phyloP scores from a whole-genome alignment of 2,888 invertebrate species.

The Odontothrips loti region DNA sequence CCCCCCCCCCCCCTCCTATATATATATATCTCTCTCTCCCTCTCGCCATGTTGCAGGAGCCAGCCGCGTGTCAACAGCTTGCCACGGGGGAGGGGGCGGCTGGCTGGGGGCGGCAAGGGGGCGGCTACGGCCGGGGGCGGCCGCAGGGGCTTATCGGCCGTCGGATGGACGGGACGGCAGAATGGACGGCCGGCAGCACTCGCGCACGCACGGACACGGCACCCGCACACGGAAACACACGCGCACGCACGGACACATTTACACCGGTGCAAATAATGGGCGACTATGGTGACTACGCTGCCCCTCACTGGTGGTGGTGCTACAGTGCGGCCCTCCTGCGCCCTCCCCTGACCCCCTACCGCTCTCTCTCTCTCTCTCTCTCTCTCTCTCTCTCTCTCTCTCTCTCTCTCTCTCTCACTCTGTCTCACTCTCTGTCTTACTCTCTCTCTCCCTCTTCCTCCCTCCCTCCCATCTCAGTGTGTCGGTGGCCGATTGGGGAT shows the following conservation, averaged over 20 bases:
- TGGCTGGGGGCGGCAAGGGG: not conserved
- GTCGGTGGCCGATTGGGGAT: too few relatives aligned
- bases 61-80: too few relatives aligned
- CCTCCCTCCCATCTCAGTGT: not conserved
- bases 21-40: too few relatives aligned
- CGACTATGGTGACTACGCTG: not conserved
- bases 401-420: conserved; percentile 26
- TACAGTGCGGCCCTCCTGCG: not conserved
- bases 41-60: too few relatives aligned
- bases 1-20: too few relatives aligned
- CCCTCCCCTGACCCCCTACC: not conserved
- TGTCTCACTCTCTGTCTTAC: not conserved
- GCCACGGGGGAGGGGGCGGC: not conserved
- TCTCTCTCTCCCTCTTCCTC: conserved; percentile 12
- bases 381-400: conserved; percentile 28
- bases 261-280: not conserved
- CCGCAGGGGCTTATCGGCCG: not conserved
- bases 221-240: not conserved
- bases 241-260: not conserved
- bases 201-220: not conserved
- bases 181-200: not conserved
- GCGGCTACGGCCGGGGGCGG: not conserved
- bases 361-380: conserved; percentile 1
- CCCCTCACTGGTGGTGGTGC: too few relatives aligned
- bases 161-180: not conserved